These are phyloP conservation scores for Enteromius thamalakanensis DNA, from an alignment of 2,797 vertebrate species.

Conservation along the genomic window DNA sequence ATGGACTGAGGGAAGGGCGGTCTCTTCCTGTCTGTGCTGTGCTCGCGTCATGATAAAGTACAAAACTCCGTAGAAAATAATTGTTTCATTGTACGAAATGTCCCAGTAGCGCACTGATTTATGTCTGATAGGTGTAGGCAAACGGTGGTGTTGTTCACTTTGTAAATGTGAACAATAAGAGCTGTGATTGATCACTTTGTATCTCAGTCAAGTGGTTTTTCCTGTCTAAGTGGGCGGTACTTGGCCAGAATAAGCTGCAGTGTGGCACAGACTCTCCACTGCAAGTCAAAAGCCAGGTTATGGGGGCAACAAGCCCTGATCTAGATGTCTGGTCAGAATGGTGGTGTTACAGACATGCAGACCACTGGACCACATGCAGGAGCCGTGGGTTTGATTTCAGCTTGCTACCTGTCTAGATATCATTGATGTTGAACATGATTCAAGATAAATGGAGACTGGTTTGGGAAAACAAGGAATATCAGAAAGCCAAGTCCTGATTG, in stretches of 20 bases:
- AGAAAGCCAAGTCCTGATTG: not conserved
- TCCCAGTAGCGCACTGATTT: not conserved
- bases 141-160: not conserved
- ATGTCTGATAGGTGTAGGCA: not conserved
- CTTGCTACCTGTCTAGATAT: too few species aligned
- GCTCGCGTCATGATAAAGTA: conserved; percentile 10
- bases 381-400: too few species aligned
- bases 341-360: too few species aligned
- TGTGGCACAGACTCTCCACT: not conserved
- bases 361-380: too few species aligned
- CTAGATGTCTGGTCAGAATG: too few species aligned
- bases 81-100: not conserved
- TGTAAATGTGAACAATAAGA: not conserved
- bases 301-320: too few species aligned
- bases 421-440: too few species aligned
- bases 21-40: conserved; percentile 50
- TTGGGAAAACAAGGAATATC: not conserved
- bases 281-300: not conserved
- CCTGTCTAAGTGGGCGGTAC: not conserved
- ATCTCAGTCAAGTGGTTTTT: not conserved
- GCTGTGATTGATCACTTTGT: not conserved
- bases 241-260: not conserved
- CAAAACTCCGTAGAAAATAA: conserved; percentile 15
- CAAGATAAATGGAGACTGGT: too few species aligned
- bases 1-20: conserved; percentile 50